Conservation (phyloP, 2,113 vertebrate genomes). For the Holacanthus passer region DNA sequence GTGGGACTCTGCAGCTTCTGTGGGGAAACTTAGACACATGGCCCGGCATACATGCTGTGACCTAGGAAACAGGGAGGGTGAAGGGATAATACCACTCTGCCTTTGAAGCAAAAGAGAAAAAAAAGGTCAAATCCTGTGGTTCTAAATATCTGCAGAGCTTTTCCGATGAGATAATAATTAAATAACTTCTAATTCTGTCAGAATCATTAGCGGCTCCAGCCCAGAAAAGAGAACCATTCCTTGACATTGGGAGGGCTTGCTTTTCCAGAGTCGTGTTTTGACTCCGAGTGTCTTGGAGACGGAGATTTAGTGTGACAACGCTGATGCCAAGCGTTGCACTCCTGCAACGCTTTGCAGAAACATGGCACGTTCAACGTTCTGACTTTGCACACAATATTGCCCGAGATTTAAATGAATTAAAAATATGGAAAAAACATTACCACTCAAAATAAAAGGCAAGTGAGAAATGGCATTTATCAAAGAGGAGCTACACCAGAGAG, state of each 20-base stretch:
- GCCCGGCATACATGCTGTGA: constrained; percentile 43
- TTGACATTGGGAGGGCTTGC: constrained; percentile 54
- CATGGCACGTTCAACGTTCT: constrained; percentile 62
- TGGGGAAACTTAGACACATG: constrained; percentile 39
- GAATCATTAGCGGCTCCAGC: constrained; percentile 12
- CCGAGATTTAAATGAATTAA: constrained; percentile 46
- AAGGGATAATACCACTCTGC: constrained; percentile 19
- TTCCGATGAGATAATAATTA: constrained; percentile 17
- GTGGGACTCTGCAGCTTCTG: constrained; percentile 53
- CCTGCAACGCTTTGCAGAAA: constrained; percentile 69
- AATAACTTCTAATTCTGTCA: constrained; percentile 43
- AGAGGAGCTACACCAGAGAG: constrained; percentile 8
- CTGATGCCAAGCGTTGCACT: constrained; percentile 70
- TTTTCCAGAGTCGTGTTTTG: constrained; percentile 69
- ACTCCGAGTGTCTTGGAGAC: constrained; percentile 76
- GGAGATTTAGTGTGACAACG: constrained; percentile 77
- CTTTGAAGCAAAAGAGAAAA: constrained; percentile 11
- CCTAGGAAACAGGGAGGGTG: constrained; percentile 35
- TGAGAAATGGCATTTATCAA: constrained; percentile 2
- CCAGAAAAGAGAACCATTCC: constrained; percentile 17
- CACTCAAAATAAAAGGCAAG: constrained; percentile 15
- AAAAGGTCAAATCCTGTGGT: constrained; percentile 10
- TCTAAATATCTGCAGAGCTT: constrained; percentile 5
- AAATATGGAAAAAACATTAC: constrained; percentile 21
- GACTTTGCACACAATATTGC: constrained; percentile 42